Conservation (phyloP, 2,797 vertebrate genomes). For the Tadarida brasiliensis region DNA sequence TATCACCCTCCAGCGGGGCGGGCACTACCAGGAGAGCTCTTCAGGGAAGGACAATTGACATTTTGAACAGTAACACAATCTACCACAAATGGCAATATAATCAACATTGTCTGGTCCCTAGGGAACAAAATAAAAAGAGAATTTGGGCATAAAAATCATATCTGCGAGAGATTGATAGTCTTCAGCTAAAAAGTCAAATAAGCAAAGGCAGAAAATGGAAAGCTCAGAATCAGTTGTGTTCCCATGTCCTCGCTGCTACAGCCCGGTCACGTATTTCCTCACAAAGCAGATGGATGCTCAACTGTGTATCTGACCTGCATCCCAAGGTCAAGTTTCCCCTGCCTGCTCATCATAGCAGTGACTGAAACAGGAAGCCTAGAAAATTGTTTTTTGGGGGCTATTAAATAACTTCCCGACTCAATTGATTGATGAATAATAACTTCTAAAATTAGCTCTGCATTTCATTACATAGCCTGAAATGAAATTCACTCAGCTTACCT, state of each 20-base stretch:
- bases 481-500: conserved; percentile 78
- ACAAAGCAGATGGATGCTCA: conserved; percentile 75
- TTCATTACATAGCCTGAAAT: conserved; percentile 77
- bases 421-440: conserved; percentile 85
- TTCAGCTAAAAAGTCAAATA: background rate
- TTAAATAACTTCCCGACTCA: conserved; percentile 73
- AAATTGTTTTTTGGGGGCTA: conserved; percentile 58
- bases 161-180: background rate
- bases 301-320: conserved; percentile 47
- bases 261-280: conserved; percentile 67
- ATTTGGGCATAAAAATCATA: background rate
- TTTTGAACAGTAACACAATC: background rate
- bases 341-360: conserved; percentile 72
- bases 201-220: background rate
- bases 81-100: background rate
- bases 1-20: background rate
- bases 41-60: background rate
- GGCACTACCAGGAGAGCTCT: background rate
- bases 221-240: background rate
- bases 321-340: conserved; percentile 79
- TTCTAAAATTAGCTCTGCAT: conserved; percentile 82
- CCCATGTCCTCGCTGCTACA: background rate
- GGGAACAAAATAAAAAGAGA: conserved; percentile 26
- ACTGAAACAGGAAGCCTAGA: conserved; percentile 76
- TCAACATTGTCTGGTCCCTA: background rate